Base-by-base conservation (phyloP, 2,888 invertebrate species). In the Volucella inanis region DNA sequence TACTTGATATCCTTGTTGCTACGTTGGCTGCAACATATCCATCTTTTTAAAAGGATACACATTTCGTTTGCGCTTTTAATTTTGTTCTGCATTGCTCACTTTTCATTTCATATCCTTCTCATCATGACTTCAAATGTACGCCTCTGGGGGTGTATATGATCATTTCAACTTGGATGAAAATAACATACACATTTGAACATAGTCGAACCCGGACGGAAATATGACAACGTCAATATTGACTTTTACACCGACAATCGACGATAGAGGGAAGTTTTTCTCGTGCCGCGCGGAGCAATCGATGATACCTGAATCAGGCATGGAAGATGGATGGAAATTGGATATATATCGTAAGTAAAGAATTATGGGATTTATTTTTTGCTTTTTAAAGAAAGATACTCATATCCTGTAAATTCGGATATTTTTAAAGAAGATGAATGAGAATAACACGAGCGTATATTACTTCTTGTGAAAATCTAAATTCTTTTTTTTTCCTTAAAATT, bases 321-420 rank as follows among this genome's bases (percentile, higher is more conserved):
- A 97, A 92, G 96, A 96, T 89, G 94, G 94, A 81, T 96, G 96
- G 96, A 95, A 95, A 90, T 94, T 97, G 89, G 95, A 95, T 92
- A 96, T 97, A 89, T 94, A 96, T 91, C 97, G 97, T 97, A 93
- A 96, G 97, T 95, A 87, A 64, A 87, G 80, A 72, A 80, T 67
- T 47, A 68, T 54, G 31, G 39, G 47, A 11, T 45, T 43, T 68
- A 22, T 49, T 39, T 39, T 50, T 39, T 65, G 12, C 9, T 41
- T 52, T n/a, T 39, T 12, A 12, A n/a, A 55, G 18, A 45, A 52
- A 41, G 41, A 55, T 55, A 39, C n/a, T 57, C 15, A 18, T 43
- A 41, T 59, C 41, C 41, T 14, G 41, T 43, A 15, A 18, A 14
- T 39, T 55, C 18, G 22, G 22, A 52, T 39, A 39, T 65, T 49